Base-by-base conservation (phyloP, 2,888 invertebrate species). In the Panzeria rudis region DNA sequence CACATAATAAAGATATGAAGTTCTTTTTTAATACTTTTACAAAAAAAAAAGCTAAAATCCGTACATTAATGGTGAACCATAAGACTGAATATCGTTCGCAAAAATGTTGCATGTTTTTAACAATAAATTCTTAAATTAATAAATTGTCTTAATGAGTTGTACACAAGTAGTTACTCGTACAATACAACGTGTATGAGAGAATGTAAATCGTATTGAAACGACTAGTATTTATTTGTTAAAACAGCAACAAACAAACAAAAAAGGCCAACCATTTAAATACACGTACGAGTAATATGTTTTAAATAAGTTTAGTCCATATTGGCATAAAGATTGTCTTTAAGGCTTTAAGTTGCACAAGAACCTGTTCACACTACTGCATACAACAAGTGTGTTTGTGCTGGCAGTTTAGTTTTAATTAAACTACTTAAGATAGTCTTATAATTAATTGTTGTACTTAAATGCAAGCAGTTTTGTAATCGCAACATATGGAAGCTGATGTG, bases 131-230 rank as follows among this genome's bases (percentile, higher is more conserved):
- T 79, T 78, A 85, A 85, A 85, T 85, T 82, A 85, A 85, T 85
- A 85, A 85, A 86, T 86, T 83, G 80, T 69, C 83, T 86, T 86
- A 86, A 86, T 86, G 86, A 86, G 83, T 86, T 80, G 79, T 72
- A 73, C 73, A 78, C 76, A 76, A 84, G 73, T 64, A 59, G 68
- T 69, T 64, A 44, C 11, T 13, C 23, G 52, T 47, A 17, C n/a
- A 61, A 29, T 32, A 47, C 23, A n/a, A 66, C 41, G 5, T 29
- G 29, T 62, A 29, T 80, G 66, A 66, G 66, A 17, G 66, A 66
- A 50, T 56, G 73, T 66, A 68, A 80, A 61, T 73, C 66, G 29
- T 73, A 80, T 80, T 38, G 44, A 66, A 66, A 38, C 35, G 50
- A 54, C 8, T 13, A 8, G 35, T 66, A 38, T 44, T 17, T 47